A percentile compares a stretch with the other conserved stretches of the same genome.
Conservation (phyloP, 2,113 vertebrate genomes). For the Tenrec ecaudatus region DNA sequence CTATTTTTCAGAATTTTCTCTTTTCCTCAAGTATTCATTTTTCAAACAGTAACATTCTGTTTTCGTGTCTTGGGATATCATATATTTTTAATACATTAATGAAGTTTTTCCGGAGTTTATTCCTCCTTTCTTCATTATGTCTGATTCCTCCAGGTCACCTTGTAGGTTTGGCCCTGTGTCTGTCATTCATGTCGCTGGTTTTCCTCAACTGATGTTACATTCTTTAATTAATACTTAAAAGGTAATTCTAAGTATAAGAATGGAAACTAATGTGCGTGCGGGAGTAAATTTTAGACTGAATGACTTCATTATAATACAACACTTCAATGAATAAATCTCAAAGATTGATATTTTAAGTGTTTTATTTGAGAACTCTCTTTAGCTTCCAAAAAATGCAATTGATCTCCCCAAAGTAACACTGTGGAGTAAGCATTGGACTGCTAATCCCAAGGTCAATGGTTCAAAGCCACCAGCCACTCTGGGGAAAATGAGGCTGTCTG, state of each 20-base stretch:
- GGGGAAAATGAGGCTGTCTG: no score
- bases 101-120: not conserved
- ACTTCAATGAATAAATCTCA: slow-evolving; percentile 5
- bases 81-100: not conserved
- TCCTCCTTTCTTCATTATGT: not conserved
- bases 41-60: not conserved
- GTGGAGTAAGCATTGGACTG: no score
- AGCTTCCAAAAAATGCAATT: not conserved
- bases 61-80: not conserved
- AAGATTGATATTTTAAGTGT: not conserved
- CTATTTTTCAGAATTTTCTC: not conserved
- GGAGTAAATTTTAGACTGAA: not conserved
- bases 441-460: no score
- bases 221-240: not conserved
- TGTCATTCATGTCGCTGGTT: not conserved
- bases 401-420: not conserved
- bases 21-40: not conserved
- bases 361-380: not conserved
- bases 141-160: not conserved
- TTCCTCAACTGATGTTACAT: not conserved
- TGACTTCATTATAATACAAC: not conserved
- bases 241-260: not conserved
- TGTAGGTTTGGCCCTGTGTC: not conserved
- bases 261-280: not conserved
- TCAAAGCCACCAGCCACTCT: no score